Base-by-base conservation (phyloP, 2,888 invertebrate species). In the Sceliomorpha sp. region DNA sequence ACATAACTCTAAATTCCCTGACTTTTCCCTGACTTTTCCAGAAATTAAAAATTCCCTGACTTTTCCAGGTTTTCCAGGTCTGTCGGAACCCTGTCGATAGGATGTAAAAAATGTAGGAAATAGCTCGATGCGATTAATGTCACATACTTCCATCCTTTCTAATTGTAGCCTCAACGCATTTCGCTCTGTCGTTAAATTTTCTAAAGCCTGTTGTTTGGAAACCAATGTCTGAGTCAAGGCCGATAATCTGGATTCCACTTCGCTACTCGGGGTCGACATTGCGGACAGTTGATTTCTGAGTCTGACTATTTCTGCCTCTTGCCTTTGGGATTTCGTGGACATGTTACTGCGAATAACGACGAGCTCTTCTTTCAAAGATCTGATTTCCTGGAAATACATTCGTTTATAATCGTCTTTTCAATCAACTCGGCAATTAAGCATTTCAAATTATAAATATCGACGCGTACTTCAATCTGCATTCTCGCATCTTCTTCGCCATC, bases 161-260 rank as follows among this genome's bases (percentile, higher is more conserved):
- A 97, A 87, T 83, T 97, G 96, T 76, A 97, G 90, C 74, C 91
- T 91, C 45, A 97, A 89, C 12, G 96, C 95, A 89, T 96, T 96
- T 82, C 95, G 93, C 80, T 97, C 97, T 0, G 95, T 94, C 51
- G 95, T 92, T 32, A 96, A 89, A 12, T 92, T 90, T 84, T 98
- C 97, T n/a, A 98, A 89, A 73, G 93, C 92, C 34, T 93, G 93
- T 88, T 98, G 98, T 83, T 95, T 96, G 81, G 94, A 92, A 55
- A 97, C 94, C 26, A 98, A 89, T 36, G 94, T 95, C 82, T 96
- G 94, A 0, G 97, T 96, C 9, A 97, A 89, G 29, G 79, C 77
- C 7, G 87, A 71, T 40, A 86, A 75, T 68, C 86, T 81, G 6
- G 79, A 76, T 73, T 86, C 87, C 40, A 85, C 77, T 74, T 85